Percentiles rank a stretch among this genome's conserved stretches.
phyloP scores from a whole-genome alignment of 2,113 vertebrate species.

The Tragelaphus buxtoni region DNA sequence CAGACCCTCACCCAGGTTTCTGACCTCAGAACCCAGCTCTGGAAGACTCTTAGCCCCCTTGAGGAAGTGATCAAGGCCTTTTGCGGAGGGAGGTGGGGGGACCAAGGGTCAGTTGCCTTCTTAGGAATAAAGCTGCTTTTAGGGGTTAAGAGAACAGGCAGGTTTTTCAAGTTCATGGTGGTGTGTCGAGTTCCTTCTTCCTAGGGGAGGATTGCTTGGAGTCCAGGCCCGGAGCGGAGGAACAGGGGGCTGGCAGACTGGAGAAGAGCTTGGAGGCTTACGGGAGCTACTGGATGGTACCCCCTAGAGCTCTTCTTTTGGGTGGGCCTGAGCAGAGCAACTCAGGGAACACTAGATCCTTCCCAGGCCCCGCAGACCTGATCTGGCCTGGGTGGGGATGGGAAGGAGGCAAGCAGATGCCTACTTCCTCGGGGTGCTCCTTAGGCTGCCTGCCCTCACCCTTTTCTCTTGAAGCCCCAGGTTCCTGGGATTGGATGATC shows the following conservation, averaged over 20 bases:
- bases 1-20: not conserved
- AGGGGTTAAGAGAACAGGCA: conserved; percentile 70
- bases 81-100: not conserved
- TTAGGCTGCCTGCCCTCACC: not conserved
- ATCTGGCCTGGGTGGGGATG: not conserved
- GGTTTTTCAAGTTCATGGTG: conserved; percentile 72
- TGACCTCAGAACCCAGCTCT: not conserved
- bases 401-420: not conserved
- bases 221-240: not conserved
- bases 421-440: not conserved
- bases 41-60: not conserved
- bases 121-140: conserved; percentile 51
- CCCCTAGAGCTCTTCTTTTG: not conserved
- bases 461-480: not conserved
- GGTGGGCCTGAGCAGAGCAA: not conserved
- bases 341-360: not conserved
- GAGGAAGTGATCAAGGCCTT: not conserved
- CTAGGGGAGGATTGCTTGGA: conserved; percentile 40
- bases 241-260: not conserved
- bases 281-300: not conserved
- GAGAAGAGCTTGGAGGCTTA: conserved; percentile 16
- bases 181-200: conserved; percentile 43
- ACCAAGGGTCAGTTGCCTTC: conserved; percentile 30
- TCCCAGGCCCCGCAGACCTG: not conserved
- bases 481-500: not conserved